A percentile compares a stretch with the other conserved stretches of the same genome.
phyloP scores from a whole-genome alignment of 2,113 vertebrate species.

The Spermophilus dauricus region DNA sequence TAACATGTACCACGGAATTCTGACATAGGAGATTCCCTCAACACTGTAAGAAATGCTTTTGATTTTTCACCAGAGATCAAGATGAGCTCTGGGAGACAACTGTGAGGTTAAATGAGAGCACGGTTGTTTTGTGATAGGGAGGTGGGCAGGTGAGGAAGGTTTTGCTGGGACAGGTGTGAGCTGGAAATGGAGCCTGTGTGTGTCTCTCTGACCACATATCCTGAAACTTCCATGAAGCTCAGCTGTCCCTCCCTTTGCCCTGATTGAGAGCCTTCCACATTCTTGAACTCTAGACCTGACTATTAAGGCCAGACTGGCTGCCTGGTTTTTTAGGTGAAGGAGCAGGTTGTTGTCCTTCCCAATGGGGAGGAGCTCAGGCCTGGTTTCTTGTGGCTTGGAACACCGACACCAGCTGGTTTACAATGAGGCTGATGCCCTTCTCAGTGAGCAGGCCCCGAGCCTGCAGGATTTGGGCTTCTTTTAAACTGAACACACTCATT shows the following conservation, averaged over 20 bases:
- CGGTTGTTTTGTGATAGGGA: not conserved
- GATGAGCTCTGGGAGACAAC: not conserved
- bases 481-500: fast-evolving
- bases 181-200: not conserved
- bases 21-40: not conserved
- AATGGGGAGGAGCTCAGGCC: not conserved
- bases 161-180: not conserved
- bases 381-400: not conserved
- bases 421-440: not conserved
- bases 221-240: fast-evolving
- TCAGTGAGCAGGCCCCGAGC: not conserved
- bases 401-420: not conserved
- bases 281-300: not conserved
- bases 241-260: not conserved
- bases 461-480: not conserved
- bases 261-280: not conserved
- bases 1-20: not conserved
- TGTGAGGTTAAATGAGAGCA: not conserved
- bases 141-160: no score
- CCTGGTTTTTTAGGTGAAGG: not conserved
- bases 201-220: not conserved
- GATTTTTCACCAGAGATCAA: not conserved
- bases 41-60: not conserved
- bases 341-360: not conserved
- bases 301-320: not conserved